Percentiles rank a stretch among this genome's conserved stretches.
phyloP scores from a whole-genome alignment of 2,113 vertebrate species.

The Archilochus colubris region DNA sequence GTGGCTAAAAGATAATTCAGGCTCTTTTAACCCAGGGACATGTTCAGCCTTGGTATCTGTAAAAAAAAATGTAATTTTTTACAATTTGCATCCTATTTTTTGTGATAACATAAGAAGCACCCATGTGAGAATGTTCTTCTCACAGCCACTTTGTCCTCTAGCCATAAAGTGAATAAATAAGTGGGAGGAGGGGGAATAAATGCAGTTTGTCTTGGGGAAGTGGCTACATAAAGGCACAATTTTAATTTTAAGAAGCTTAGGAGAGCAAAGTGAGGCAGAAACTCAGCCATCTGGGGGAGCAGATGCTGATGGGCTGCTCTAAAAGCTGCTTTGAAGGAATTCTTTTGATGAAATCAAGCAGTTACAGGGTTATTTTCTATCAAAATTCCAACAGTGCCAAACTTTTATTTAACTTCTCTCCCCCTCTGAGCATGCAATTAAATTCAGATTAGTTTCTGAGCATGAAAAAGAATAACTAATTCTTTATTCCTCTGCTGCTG shows the following conservation, averaged over 20 bases:
- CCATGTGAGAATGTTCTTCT: neutral
- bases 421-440: neutral
- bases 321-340: slow-evolving; percentile 55
- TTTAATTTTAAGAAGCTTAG: slow-evolving; percentile 44
- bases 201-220: neutral
- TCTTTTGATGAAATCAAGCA: slow-evolving; percentile 62
- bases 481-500: neutral
- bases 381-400: neutral
- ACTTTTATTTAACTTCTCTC: neutral
- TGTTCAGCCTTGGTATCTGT: neutral
- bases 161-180: neutral
- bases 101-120: neutral
- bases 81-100: neutral
- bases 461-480: neutral
- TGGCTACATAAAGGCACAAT: neutral
- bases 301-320: slow-evolving; percentile 48
- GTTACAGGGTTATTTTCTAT: slow-evolving; percentile 31
- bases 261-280: neutral
- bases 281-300: slow-evolving; percentile 55
- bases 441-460: neutral
- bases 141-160: neutral
- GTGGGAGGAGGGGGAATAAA: neutral
- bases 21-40: neutral
- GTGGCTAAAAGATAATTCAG: neutral
- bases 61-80: neutral